phyloP scores from a whole-genome alignment of 2,888 invertebrate genomes.

The Lochmaea crataegi region DNA sequence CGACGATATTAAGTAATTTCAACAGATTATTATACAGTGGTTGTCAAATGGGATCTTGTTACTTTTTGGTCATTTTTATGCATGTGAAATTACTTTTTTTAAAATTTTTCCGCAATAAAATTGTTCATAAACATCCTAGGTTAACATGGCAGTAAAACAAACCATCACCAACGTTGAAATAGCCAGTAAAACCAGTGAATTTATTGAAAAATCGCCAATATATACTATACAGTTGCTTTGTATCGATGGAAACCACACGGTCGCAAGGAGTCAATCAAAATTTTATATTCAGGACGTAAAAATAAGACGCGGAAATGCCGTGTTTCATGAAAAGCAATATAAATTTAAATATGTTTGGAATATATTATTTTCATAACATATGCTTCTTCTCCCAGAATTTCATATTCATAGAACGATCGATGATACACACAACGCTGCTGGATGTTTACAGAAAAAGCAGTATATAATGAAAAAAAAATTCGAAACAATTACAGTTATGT shows the following conservation, averaged over 20 bases:
- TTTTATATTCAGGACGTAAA: constrained; percentile 26
- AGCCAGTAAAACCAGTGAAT: neutral
- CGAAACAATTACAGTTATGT: neutral
- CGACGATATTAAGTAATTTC: too few species aligned
- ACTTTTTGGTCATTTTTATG: too few species aligned
- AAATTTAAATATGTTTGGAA: constrained; percentile 32
- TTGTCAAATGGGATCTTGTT: neutral
- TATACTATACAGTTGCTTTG: neutral
- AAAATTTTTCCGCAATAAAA: neutral
- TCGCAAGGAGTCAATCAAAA: constrained; percentile 25
- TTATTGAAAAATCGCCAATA: neutral
- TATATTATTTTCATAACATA: constrained; percentile 30
- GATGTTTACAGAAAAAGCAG: neutral
- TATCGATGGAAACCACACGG: neutral
- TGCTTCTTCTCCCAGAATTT: constrained; percentile 26
- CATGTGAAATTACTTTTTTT: too few species aligned
- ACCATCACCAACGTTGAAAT: neutral
- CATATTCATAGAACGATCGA: constrained; percentile 28
- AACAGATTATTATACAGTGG: neutral
- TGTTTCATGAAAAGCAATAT: constrained; percentile 28
- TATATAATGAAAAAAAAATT: neutral
- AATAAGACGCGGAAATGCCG: constrained; percentile 15
- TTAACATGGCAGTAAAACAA: neutral
- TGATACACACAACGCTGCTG: constrained; percentile 3
- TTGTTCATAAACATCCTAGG: neutral